Evolutionary conservation across 2,888 invertebrate species (phyloP), one percentile per base, ranked within the genome.

Genomic region (Dryomyza anilis): DNA sequence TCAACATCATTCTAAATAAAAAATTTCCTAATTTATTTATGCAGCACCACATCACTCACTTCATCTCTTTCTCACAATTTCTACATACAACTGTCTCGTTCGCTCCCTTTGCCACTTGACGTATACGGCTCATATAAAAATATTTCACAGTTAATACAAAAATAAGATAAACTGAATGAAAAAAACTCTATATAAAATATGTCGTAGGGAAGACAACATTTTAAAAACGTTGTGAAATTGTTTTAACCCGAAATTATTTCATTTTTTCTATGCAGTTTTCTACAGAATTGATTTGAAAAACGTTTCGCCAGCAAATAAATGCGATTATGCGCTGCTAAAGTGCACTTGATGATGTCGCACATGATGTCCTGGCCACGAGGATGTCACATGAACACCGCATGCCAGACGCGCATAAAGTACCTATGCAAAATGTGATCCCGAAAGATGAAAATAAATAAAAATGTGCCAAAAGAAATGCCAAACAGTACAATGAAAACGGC

Each of bases 221-320:
- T n/a, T 19, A 36, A 55, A 55, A 55, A 36, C 7, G n/a, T 12
- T 14, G 39, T 39, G 39, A 39, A 23, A 23, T 43, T 39, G 60
- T 60, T 52, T 61, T 25, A 61, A 43, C 52, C 60, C 39, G 29
- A 61, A 53, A 53, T 43, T 52, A 39, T 48, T 48, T 48, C 12
- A 21, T 48, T 23, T 39, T 39, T 39, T 23, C 6, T 55, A 33
- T 56, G 52, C 36, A 63, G 33, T 56, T 53, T 63, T 56, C 36
- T 58, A 43, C 50, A 76, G 79, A 79, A 79, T 78, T 76, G 79
- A 79, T 79, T 79, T 78, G 72, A 73, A 78, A 79, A 79, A 78
- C 78, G 77, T 79, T 79, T 79, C 76, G 71, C 77, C 73, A 72
- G 76, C 73, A 79, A 79, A 74, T 76, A 79, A 79, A 79, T 78